phyloP scores from a whole-genome alignment of 2,888 invertebrate genomes.

The Pocota personata region DNA sequence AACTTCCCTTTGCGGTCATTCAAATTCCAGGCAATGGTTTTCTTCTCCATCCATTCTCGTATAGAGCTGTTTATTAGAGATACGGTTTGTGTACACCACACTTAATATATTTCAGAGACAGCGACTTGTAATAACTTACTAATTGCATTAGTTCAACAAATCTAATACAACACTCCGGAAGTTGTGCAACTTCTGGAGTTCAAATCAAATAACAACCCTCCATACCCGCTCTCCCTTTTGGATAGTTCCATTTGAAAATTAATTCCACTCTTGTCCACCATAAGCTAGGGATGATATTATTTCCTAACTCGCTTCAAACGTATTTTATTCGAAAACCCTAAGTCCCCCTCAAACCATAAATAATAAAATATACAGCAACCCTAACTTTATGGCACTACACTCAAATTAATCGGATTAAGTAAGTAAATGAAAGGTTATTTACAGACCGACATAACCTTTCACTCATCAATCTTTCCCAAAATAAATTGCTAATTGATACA shows the following conservation, averaged over 20 bases:
- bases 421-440: not conserved
- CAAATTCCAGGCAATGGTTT: too few relatives aligned
- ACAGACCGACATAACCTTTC: not conserved
- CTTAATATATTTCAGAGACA: not conserved
- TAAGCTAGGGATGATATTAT: too few relatives aligned
- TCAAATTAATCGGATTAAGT: not conserved
- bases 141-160: not conserved
- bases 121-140: not conserved
- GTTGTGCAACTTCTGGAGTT: not conserved
- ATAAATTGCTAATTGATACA: conserved; percentile 44
- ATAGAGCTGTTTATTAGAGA: too few relatives aligned
- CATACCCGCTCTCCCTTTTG: too few relatives aligned
- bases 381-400: not conserved
- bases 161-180: not conserved
- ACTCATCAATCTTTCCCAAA: not conserved
- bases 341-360: too few relatives aligned
- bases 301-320: too few relatives aligned
- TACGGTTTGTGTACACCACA: too few relatives aligned
- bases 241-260: not conserved
- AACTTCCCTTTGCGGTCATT: too few relatives aligned
- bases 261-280: not conserved
- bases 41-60: too few relatives aligned
- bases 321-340: too few relatives aligned
- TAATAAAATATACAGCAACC: too few relatives aligned
- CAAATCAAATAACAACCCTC: not conserved